Evolutionary conservation across 1,140 invertebrate genomes (phyloP).

Genomic region (Saxidomus purpurata): DNA sequence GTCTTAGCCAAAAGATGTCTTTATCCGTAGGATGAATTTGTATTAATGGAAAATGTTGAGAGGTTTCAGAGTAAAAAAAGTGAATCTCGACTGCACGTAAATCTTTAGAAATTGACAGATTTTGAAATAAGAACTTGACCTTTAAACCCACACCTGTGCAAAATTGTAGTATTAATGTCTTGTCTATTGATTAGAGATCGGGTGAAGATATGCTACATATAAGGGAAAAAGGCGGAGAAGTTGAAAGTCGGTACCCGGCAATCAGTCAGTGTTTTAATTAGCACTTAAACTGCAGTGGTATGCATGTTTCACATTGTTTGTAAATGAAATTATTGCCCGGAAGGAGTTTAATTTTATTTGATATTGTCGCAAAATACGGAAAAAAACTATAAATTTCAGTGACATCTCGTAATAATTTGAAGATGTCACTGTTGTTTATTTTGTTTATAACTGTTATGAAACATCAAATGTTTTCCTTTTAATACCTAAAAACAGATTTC

Average conservation of each 20-base stretch:
- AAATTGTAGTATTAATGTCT: neutral
- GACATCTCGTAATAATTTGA: too few species aligned
- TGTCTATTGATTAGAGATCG: neutral
- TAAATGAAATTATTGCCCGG: too few species aligned
- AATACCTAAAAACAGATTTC: too few species aligned
- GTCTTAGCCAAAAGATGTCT: neutral
- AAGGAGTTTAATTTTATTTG: too few species aligned
- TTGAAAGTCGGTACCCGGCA: neutral
- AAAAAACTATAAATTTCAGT: too few species aligned
- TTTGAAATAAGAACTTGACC: neutral
- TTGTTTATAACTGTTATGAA: too few species aligned
- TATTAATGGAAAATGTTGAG: neutral
- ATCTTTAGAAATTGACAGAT: slow-evolving; percentile 13
- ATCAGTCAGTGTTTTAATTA: too few species aligned
- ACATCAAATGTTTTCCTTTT: too few species aligned
- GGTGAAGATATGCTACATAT: neutral
- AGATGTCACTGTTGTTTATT: too few species aligned
- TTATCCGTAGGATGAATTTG: neutral
- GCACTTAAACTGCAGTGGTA: too few species aligned
- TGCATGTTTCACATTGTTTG: too few species aligned
- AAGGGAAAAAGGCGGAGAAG: neutral
- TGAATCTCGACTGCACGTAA: slow-evolving; percentile 1
- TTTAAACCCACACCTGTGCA: slow-evolving; percentile 31
- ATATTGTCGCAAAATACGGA: too few species aligned
- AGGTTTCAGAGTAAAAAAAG: neutral